phyloP scores from a whole-genome alignment of 1,140 invertebrate genomes.

The Phymastichus coffea region DNA sequence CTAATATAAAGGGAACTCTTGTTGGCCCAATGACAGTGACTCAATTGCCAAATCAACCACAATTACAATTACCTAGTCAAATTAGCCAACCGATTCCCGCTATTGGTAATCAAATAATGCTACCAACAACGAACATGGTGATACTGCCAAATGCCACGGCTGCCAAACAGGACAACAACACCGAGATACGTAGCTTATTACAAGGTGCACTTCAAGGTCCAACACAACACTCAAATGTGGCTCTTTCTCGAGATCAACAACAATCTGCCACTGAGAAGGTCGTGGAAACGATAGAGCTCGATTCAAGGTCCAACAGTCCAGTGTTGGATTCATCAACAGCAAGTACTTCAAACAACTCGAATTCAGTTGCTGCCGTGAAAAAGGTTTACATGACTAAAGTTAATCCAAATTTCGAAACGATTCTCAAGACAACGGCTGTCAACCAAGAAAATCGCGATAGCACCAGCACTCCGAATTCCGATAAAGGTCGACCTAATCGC shows the following conservation, averaged over 20 bases:
- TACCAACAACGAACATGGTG: too few relatives aligned
- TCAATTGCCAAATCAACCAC: neutral
- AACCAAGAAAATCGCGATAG: neutral
- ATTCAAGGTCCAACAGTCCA: slow-evolving; percentile 26
- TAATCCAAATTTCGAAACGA: slow-evolving; percentile 21
- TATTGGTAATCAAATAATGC: too few relatives aligned
- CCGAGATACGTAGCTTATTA: too few relatives aligned
- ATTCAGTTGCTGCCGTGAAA: neutral
- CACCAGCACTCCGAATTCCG: neutral
- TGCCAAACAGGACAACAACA: neutral
- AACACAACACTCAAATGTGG: too few relatives aligned
- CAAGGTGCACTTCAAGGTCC: too few relatives aligned
- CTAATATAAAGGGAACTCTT: neutral
- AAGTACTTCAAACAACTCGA: neutral
- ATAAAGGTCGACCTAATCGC: neutral
- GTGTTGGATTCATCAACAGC: neutral
- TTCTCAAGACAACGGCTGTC: slow-evolving; percentile 1
- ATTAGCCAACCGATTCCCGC: too few relatives aligned
- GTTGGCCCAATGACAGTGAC: too few relatives aligned
- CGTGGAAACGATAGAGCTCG: slow-evolving; percentile 21
- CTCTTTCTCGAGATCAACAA: neutral
- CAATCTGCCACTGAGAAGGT: too few relatives aligned
- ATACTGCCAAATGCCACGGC: too few relatives aligned
- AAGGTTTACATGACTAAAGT: slow-evolving; percentile 26
- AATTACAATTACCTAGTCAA: neutral